These are phyloP conservation scores for Odontocerum albicorne DNA, from an alignment of 2,888 invertebrate genomes.

Conservation along the genomic window DNA sequence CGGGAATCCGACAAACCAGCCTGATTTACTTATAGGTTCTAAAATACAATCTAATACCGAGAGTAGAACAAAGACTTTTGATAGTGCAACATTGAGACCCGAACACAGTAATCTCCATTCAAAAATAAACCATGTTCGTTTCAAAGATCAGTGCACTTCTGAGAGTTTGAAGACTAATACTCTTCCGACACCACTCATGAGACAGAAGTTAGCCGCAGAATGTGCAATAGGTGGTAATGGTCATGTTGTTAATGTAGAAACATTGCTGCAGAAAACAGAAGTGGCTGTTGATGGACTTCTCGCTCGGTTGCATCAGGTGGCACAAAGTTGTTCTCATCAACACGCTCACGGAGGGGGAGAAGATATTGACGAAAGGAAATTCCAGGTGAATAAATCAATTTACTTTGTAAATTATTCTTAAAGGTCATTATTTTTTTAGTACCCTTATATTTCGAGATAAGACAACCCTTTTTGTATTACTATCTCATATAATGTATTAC, in stretches of 20 bases:
- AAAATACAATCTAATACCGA: conserved; percentile 40
- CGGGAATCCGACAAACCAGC: conserved; percentile 45
- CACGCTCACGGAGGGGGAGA: conserved; percentile 76
- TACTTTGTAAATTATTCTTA: background rate
- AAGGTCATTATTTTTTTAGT: background rate
- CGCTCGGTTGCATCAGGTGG: conserved; percentile 68
- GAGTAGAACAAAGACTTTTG: conserved; percentile 34
- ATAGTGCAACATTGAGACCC: conserved; percentile 41
- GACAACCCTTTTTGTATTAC: no score
- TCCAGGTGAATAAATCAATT: conserved; percentile 64
- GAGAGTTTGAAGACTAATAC: conserved; percentile 55
- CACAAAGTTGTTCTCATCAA: conserved; percentile 70
- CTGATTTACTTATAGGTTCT: conserved; percentile 17
- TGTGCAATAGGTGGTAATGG: conserved; percentile 56
- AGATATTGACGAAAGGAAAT: conserved; percentile 75
- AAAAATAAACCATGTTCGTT: conserved; percentile 55
- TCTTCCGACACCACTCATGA: conserved; percentile 49
- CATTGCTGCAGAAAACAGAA: conserved; percentile 67
- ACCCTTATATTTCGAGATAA: background rate
- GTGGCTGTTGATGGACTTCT: conserved; percentile 69
- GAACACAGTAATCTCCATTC: conserved; percentile 48
- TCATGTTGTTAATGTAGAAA: conserved; percentile 60
- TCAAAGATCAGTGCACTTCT: conserved; percentile 49
- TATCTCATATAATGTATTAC: no score
- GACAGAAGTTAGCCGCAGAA: conserved; percentile 38